Evolutionary conservation across 2,113 vertebrate genomes (phyloP).

Genomic region (Tringa solitaria): DNA sequence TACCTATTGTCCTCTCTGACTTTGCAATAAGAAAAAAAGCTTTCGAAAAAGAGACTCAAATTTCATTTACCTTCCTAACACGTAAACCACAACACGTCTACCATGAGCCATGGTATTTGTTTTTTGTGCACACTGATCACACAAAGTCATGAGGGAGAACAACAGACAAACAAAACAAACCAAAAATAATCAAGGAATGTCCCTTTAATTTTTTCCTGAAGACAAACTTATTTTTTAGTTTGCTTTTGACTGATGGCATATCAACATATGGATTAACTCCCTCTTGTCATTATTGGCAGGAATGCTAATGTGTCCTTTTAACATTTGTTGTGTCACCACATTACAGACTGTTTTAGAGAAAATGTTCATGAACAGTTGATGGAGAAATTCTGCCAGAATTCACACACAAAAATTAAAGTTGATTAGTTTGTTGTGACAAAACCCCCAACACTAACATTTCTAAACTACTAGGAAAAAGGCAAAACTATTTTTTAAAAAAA

Average conservation of each 20-base stretch:
- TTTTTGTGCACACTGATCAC: neutral
- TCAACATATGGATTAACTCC: constrained; percentile 47
- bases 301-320: neutral
- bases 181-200: neutral
- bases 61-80: neutral
- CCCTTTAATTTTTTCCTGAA: neutral
- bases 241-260: neutral
- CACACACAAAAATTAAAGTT: neutral
- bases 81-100: neutral
- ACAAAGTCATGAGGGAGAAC: neutral
- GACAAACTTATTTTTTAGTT: neutral
- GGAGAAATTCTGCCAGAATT: constrained; percentile 5
- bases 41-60: neutral
- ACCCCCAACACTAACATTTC: neutral
- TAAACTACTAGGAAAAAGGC: neutral
- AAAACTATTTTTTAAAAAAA: neutral
- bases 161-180: neutral
- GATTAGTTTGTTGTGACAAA: neutral
- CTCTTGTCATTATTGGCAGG: constrained; percentile 20
- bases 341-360: neutral
- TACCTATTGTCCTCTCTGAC: neutral
- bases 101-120: neutral
- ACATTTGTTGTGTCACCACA: neutral
- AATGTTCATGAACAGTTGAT: neutral
- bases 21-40: neutral